Conservation (phyloP, 2,113 vertebrate species). For the Tursiops truncatus region DNA sequence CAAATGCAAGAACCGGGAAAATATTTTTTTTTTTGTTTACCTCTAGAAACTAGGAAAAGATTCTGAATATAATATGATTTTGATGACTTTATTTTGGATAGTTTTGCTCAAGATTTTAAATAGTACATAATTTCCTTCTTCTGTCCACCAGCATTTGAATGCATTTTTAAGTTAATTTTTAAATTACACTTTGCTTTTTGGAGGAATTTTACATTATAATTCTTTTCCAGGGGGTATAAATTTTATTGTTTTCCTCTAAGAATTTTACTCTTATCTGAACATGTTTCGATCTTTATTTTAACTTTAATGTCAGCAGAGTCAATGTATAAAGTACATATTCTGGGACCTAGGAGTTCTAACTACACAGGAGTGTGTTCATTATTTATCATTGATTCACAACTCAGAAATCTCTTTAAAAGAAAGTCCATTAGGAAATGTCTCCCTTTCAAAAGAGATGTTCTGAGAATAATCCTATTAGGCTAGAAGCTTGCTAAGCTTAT, state of each 20-base stretch:
- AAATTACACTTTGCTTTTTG: background rate
- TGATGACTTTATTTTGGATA: background rate
- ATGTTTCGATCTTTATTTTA: background rate
- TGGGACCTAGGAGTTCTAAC: background rate
- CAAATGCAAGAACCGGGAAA: background rate
- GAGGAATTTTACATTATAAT: background rate
- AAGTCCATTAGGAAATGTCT: conserved; percentile 15
- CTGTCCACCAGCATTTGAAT: background rate
- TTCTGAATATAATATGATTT: background rate
- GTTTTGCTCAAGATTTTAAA: background rate
- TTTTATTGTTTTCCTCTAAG: background rate
- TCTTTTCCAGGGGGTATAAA: background rate
- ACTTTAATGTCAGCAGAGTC: background rate
- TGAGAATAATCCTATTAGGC: conserved; percentile 13
- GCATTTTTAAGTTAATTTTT: background rate
- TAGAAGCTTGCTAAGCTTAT: conserved; percentile 31
- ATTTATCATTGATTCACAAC: conserved; percentile 15
- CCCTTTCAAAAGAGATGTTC: conserved; percentile 20
- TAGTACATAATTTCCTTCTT: background rate
- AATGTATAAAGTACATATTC: background rate
- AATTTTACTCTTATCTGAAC: background rate
- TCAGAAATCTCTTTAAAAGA: background rate
- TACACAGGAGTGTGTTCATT: background rate
- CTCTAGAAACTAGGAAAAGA: background rate
- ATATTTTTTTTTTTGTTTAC: background rate